These are phyloP conservation scores for Drosophila sturtevanti DNA, from an alignment of 1,140 invertebrate genomes.

Conservation along the genomic window DNA sequence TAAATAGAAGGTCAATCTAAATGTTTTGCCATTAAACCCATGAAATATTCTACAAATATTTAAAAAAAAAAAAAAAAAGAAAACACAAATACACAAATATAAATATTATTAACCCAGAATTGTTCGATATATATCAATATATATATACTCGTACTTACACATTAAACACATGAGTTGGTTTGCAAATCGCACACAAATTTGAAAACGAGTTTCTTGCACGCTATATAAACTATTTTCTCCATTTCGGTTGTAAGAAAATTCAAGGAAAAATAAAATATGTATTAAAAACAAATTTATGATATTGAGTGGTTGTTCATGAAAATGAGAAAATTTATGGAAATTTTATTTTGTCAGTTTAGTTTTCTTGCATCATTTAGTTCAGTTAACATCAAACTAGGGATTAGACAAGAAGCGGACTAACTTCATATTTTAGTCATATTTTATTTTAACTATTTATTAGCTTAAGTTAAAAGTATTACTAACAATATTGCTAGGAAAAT, in stretches of 20 bases:
- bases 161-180: conserved; percentile 67
- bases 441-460: too few relatives aligned
- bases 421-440: too few relatives aligned
- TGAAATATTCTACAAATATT: conserved; percentile 30
- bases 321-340: background rate
- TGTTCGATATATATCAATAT: conserved; percentile 30
- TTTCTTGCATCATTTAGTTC: too few relatives aligned
- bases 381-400: too few relatives aligned
- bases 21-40: conserved; percentile 37
- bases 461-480: too few relatives aligned
- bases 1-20: conserved; percentile 55
- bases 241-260: conserved; percentile 41
- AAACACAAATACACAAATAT: background rate
- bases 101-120: conserved; percentile 33
- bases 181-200: conserved; percentile 76
- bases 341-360: background rate
- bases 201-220: conserved; percentile 76
- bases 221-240: conserved; percentile 46
- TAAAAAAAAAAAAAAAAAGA: conserved; percentile 29
- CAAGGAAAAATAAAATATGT: background rate
- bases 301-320: conserved; percentile 37
- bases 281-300: background rate
- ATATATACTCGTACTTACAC: conserved; percentile 24
- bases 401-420: too few relatives aligned
- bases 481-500: too few relatives aligned